Percentiles rank a stretch among this genome's conserved stretches.
Conservation (phyloP, 2,797 vertebrate species). For the Argya squamiceps region DNA sequence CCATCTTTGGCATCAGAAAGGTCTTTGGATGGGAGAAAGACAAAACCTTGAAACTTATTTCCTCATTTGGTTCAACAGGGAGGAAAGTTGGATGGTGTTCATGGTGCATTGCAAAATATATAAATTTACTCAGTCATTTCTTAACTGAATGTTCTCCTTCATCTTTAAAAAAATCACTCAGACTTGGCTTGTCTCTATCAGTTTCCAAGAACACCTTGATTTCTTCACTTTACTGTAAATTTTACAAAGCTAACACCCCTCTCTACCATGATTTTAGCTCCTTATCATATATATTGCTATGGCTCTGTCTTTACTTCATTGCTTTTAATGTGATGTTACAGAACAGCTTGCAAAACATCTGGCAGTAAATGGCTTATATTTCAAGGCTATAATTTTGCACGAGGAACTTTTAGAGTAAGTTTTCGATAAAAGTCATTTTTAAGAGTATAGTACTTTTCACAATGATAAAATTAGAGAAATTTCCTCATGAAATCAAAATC, state of each 20-base stretch:
- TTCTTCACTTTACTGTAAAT: not conserved
- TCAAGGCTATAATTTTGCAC: not conserved
- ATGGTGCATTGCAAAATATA: not conserved
- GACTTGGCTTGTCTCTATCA: not conserved
- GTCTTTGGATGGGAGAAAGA: not conserved
- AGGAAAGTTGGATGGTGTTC: not conserved
- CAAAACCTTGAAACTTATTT: not conserved
- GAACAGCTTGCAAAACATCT: slow-evolving; percentile 58
- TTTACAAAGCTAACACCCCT: not conserved
- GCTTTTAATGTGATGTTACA: slow-evolving; percentile 8
- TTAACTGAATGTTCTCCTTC: not conserved
- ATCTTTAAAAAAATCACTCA: not conserved
- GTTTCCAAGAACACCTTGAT: slow-evolving; percentile 24
- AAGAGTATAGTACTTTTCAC: not conserved
- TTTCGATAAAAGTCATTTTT: slow-evolving; percentile 3
- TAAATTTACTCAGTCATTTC: not conserved
- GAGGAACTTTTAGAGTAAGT: not conserved
- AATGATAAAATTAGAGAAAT: not conserved
- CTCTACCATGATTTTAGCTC: not conserved
- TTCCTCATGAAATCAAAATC: not conserved
- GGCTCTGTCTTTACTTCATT: not conserved
- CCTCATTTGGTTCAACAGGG: not conserved
- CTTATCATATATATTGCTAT: not conserved
- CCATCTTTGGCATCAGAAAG: not conserved
- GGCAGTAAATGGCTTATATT: slow-evolving; percentile 18